Evolutionary conservation across 2,888 invertebrate species (phyloP).

Genomic region (Cerceris rybyensis): DNA sequence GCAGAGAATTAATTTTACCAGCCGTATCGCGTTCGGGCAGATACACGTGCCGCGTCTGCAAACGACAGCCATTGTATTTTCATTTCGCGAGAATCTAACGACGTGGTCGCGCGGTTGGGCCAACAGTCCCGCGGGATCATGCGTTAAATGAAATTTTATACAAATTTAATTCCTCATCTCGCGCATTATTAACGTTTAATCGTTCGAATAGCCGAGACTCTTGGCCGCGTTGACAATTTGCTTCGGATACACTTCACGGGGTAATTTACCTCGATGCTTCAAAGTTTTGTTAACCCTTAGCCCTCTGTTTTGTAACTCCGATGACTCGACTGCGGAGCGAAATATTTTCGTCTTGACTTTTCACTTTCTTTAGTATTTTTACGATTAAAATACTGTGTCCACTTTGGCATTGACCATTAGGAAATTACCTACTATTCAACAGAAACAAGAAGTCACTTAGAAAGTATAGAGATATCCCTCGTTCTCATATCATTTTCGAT

Average conservation of each 20-base stretch:
- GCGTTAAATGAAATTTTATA: slow-evolving; percentile 29
- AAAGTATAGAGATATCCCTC: too few relatives aligned
- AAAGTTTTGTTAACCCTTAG: not conserved
- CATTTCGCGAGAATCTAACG: slow-evolving; percentile 52
- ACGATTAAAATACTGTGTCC: too few relatives aligned
- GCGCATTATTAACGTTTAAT: slow-evolving; percentile 23
- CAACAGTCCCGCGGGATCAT: not conserved
- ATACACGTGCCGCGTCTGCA: slow-evolving; percentile 52
- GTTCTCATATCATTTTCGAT: too few relatives aligned
- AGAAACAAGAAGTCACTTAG: too few relatives aligned
- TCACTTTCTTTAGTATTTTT: too few relatives aligned
- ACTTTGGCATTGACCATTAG: too few relatives aligned
- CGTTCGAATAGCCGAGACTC: not conserved
- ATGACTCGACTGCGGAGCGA: too few relatives aligned
- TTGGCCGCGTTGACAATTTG: not conserved
- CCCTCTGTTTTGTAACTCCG: not conserved
- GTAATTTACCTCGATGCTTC: not conserved
- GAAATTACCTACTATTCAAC: too few relatives aligned
- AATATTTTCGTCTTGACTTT: too few relatives aligned
- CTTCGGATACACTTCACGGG: not conserved
- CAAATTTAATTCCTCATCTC: slow-evolving; percentile 17
- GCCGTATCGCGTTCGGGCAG: slow-evolving; percentile 42
- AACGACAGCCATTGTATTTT: slow-evolving; percentile 62
- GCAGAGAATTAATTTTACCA: slow-evolving; percentile 57
- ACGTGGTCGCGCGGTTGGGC: slow-evolving; percentile 22